phyloP scores from a whole-genome alignment of 1,140 invertebrate species.

The Drosophila teissieri region DNA sequence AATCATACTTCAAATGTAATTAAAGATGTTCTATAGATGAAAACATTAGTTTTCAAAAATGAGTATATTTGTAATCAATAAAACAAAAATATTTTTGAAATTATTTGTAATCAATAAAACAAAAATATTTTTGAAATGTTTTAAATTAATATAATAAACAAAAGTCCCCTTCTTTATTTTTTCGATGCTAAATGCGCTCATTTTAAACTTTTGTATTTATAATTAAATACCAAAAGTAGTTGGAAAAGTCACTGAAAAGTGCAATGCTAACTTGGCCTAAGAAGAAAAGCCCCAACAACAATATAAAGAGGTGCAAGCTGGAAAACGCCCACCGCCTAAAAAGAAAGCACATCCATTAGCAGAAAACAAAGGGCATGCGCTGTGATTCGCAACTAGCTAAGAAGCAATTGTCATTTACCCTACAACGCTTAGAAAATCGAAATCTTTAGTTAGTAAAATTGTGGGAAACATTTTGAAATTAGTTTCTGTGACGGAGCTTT shows the following conservation, averaged over 20 bases:
- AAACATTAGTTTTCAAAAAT: too few species aligned
- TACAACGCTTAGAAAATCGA: slow-evolving; percentile 1
- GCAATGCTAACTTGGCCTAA: slow-evolving; percentile 1
- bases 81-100: too few species aligned
- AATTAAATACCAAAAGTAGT: too few species aligned
- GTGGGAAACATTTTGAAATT: slow-evolving; percentile 1
- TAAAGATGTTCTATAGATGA: too few species aligned
- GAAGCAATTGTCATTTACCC: slow-evolving; percentile 23
- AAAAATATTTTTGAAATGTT: too few species aligned
- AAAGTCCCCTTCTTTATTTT: too few species aligned
- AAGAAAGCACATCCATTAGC: slow-evolving; percentile 21
- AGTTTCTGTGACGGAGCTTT: slow-evolving; percentile 7
- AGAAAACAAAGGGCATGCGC: slow-evolving; percentile 3
- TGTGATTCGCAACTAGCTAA: slow-evolving; percentile 21
- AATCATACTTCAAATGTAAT: too few species aligned
- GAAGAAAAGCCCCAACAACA: not conserved
- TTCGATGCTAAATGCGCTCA: too few species aligned
- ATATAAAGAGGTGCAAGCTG: slow-evolving; percentile 2
- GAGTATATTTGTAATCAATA: too few species aligned
- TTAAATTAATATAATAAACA: too few species aligned
- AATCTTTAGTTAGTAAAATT: slow-evolving; percentile 5
- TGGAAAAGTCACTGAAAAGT: not conserved
- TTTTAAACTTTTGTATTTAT: too few species aligned
- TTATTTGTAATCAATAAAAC: too few species aligned
- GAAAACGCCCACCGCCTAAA: slow-evolving; percentile 14